Percentiles rank a stretch among this genome's conserved stretches.
These are phyloP conservation scores for Drosophila prosaltans DNA, from an alignment of 1,140 invertebrate genomes.

Conservation along the genomic window DNA sequence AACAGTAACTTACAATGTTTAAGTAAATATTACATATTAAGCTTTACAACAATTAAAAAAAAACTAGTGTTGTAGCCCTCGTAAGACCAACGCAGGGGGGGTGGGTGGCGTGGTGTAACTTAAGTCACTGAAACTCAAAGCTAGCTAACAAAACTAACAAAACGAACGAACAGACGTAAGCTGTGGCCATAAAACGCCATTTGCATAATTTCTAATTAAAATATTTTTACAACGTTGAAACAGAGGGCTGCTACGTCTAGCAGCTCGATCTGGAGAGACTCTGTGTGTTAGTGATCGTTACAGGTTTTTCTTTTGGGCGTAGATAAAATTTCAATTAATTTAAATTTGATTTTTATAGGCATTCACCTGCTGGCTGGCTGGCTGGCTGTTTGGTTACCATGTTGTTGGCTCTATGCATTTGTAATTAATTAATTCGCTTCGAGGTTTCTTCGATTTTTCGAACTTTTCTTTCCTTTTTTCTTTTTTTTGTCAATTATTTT, in stretches of 20 bases:
- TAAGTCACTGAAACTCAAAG: slow-evolving; percentile 23
- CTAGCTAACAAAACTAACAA: slow-evolving; percentile 2
- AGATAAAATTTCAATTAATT: slow-evolving; percentile 72
- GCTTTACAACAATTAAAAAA: background rate
- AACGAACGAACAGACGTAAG: slow-evolving; percentile 32
- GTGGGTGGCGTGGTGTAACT: slow-evolving; percentile 20
- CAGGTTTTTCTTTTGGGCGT: slow-evolving; percentile 45
- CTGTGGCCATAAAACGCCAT: slow-evolving; percentile 48
- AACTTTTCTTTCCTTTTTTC: slow-evolving; percentile 63
- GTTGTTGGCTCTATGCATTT: slow-evolving; percentile 57
- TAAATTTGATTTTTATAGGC: slow-evolving; percentile 65
- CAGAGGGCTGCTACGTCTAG: background rate
- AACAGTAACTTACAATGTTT: background rate
- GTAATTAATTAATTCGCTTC: slow-evolving; percentile 73
- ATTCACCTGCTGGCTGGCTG: slow-evolving; percentile 55
- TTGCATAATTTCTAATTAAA: slow-evolving; percentile 74
- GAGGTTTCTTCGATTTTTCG: slow-evolving; percentile 51
- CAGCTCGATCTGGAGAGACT: background rate
- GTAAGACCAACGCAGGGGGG: background rate
- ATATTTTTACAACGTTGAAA: slow-evolving; percentile 53
- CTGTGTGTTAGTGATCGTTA: slow-evolving; percentile 13
- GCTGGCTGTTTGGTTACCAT: slow-evolving; percentile 21
- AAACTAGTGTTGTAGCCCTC: background rate
- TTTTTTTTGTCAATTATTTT: slow-evolving; percentile 66
- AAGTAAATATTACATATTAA: background rate